Base-by-base conservation (phyloP, 2,113 vertebrate genomes). In the Empidonax traillii region DNA sequence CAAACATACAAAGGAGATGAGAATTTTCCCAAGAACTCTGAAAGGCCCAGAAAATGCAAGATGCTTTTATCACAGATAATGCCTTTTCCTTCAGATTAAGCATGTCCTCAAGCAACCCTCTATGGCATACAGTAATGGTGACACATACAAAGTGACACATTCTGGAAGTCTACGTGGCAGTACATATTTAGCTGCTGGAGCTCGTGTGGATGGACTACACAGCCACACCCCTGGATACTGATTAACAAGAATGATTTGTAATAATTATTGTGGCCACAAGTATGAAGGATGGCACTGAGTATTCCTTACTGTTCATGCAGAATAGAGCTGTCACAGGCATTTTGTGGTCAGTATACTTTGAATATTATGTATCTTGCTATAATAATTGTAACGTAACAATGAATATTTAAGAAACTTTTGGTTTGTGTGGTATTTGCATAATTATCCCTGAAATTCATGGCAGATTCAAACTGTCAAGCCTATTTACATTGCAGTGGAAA, bases 401-500 rank as follows among this genome's bases (percentile, higher is more conserved):
- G 63, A 96, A 96, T 94, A 95, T 94, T 94, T 90, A 91, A 94
- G 86, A 88, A 76, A 63, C 31, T 93, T 92, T 91, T 33, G 31
- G 61, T 41, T 75, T 92, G 43, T 67, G 63, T 72, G 72, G n/a
- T 14, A 87, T 96, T 95, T 97, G 59, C 88, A 91, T 96, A 96
- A 80, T 94, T 83, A 85, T 73, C 67, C 86, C 78, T 93, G 74
- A 67, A 92, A 90, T 72, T 95, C 19, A 13, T 91, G 87, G 83
- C 51, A 95, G 68, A 91, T 89, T 96, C 85, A 59, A 96, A 79
- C 76, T 96, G 75, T 83, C 94, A 94, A 84, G 61, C 74, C 65
- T 97, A 62, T 96, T 97, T 97, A 92, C 51, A 76, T 35, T 96
- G 67, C 87, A 96, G 69, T 61, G 52, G 66, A 92, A 91, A 96